These are phyloP conservation scores for Sturnira hondurensis DNA, from an alignment of 2,113 vertebrate species.

Conservation along the genomic window DNA sequence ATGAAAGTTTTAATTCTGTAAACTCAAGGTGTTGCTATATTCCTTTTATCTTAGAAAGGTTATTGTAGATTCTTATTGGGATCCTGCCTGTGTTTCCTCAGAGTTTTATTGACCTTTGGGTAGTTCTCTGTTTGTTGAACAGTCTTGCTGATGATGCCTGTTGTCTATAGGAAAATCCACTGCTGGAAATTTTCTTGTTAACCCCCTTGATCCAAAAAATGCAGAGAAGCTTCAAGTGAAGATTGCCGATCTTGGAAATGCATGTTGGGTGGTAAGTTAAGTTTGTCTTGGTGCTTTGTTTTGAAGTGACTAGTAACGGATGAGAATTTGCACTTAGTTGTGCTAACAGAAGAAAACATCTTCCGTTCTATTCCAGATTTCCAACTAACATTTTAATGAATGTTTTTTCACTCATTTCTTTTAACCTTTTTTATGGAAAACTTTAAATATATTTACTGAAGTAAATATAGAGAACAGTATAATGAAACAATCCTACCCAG, in stretches of 20 bases:
- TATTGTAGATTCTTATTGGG: neutral
- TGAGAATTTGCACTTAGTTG: neutral
- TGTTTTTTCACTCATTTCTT: neutral
- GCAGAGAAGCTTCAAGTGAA: conserved; percentile 96
- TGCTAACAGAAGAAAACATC: neutral
- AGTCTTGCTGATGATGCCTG: conserved; percentile 30
- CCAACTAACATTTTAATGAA: neutral
- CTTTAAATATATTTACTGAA: neutral
- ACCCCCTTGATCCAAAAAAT: conserved; percentile 94
- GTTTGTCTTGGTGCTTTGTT: neutral
- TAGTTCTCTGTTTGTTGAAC: conserved; percentile 12
- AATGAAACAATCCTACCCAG: neutral
- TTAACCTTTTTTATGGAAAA: neutral
- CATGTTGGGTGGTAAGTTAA: conserved; percentile 97
- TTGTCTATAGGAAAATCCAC: conserved; percentile 86
- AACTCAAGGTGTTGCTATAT: neutral
- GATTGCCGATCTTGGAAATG: conserved; percentile 98
- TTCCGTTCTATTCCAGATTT: neutral
- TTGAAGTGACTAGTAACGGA: neutral
- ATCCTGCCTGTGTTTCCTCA: neutral
- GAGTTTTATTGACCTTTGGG: neutral
- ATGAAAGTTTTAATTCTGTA: neutral
- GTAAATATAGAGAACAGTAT: neutral
- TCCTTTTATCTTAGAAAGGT: neutral
- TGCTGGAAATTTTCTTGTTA: conserved; percentile 89